Evolutionary conservation across 2,888 invertebrate genomes (phyloP), one percentile per base, ranked within the genome.

Genomic region (Mimachlamys varia): DNA sequence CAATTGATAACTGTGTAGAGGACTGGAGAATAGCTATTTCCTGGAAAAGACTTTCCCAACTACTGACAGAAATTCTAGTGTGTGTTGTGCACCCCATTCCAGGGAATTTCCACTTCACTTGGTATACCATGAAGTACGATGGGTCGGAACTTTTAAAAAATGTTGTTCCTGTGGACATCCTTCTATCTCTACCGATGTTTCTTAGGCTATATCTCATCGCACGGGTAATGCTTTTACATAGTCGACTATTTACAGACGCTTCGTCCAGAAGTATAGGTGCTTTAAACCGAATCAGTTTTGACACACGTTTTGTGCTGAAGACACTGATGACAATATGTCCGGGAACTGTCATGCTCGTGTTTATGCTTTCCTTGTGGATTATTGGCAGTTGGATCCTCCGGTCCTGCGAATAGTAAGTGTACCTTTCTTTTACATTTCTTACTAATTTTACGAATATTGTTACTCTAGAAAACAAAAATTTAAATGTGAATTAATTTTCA

Each of bases 1-100:
- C 99, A 98, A 99, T 99, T 97, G 99, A 99, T 98, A 99, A 99
- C 98, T 99, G 99, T 97, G 99, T 99, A 94, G 99, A 99, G 97
- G 99, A 99, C 97, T 99, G 99, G 99, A 98, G 99, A 97, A 99
- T 99, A 97, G 99, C 99, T 96, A 99, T 99, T 98, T 99, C 99
- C 95, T 99, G 99, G 98, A 99, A 99, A 97, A 98, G 99, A 97
- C 98, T 99, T 97, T 98, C 96, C 53, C 97, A 97, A 94, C 94
- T 97, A 89, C 90, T 94, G 27, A 91, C 96, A 89, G 97, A 97
- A 94, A 97, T 99, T 95, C 97, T 98, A 95, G 98, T 99, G 96
- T 99, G 99, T 97, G 99, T 99, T 96, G 98, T 99, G 95, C 99
- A 99, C 97, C 99, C 99, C 91, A 98, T 99, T 95, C 99, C 99